Evolutionary conservation across 1,140 invertebrate species (phyloP), one percentile per base, ranked within the genome.

Genomic region (Philopotamus ludificatus): DNA sequence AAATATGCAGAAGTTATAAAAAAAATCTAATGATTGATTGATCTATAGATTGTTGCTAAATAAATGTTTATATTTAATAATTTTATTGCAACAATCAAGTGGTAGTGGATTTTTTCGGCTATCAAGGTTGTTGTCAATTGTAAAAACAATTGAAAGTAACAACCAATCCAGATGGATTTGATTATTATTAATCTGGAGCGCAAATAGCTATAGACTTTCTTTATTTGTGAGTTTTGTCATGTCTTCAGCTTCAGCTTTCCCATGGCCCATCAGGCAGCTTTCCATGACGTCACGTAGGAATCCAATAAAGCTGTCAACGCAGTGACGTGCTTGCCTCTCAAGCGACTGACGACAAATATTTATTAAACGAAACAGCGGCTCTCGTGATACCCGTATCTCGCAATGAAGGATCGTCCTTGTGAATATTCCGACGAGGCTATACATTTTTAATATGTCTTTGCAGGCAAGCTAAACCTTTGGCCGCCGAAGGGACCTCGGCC

Each of bases 281-380:
- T 53, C 65, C 41, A 39, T 60, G 42, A 18, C 42, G 60, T 66
- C 67, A 70, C 67, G 67, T 66, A 66, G 59, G 60, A 53, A 55
- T 70, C 64, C 67, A 70, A 70, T 70, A 70, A 70, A 70, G 64
- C 64, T 58, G 67, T 70, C 67, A 59, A 49, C 67, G 23, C 41
- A 53, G 62, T 65, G 63, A 69, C 67, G 63, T 65, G 63, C 67
- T 50, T 66, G 44, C 23, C 23, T 7, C 8, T 12, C 57, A 42
- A 57, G 53, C 7, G 1, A 21, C 34, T n/a, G 20, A 65, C 41
- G 63, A 58, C 51, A 65, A 65, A 65, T 65, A 55, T 65, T 57
- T 65, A 65, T 65, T 65, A 65, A 65, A 64, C 49, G 58, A 65
- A 47, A 49, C 20, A 22, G 51, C 23, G 26, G 16, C 28, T 34